Base-by-base conservation (phyloP, 2,113 vertebrate genomes). In the Platycercus adscitus region DNA sequence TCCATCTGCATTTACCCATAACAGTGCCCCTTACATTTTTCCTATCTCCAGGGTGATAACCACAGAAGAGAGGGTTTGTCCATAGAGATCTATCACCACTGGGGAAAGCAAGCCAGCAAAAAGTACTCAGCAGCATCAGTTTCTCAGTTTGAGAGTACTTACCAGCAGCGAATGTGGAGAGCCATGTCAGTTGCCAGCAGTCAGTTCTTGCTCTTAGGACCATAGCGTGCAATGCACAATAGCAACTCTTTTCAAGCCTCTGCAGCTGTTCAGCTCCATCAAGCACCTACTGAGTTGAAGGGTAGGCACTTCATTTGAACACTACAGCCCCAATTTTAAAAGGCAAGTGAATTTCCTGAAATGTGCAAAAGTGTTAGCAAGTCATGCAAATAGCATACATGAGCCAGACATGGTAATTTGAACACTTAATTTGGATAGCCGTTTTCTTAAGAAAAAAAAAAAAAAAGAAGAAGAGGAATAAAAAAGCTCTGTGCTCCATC, bases 261-360 rank as follows among this genome's bases (percentile, higher is more conserved):
- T 70, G 90, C 96, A 97, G 97, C 97, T 98, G 97, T 92, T 97
- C 95, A 65, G 80, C 86, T 96, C 90, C 93, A 86, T 86, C 87
- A 95, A 73, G 92, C 88, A 96, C 96, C 96, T 96, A 97, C 97
- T 95, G 96, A 96, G 97, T 71, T 96, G 94, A 97, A 96, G 95
- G 91, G 88, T 88, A 96, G 91, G 61, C 91, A 70, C 82, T 97
- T 85, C 79, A 92, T 96, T 88, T 69, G 91, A 88, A 50, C 53
- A 89, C 25, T 86, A 86, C 90, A 95, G 44, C 77, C 71, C 94
- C 55, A 17, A 81, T 93, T 92, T 92, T 41, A 6, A 93, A 91
- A 96, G 71, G 86, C 77, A 97, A 97, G 97, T 89, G 56, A 91
- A 93, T 96, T 96, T 96, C 61, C 88, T 93, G 79, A 95, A 96